Base-by-base conservation (phyloP, 2,888 invertebrate genomes). In the Seira sanloemensis region DNA sequence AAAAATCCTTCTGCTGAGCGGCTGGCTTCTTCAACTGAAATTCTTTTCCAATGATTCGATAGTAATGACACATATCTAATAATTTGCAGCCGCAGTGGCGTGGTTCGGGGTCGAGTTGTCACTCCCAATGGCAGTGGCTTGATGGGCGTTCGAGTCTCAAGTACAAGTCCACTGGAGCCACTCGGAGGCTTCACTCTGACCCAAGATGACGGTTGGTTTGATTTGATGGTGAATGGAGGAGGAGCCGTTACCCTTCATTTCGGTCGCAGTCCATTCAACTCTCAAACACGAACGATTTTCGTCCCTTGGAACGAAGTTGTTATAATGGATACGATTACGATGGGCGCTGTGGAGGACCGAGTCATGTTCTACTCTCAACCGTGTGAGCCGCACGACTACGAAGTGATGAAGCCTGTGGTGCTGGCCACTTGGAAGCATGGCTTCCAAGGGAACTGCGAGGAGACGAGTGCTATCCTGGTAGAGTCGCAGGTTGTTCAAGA, bases 151-250 rank as follows among this genome's bases (percentile, higher is more conserved):
- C 94, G 98, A 88, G 98, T 99, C 2, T 96, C 97, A 87, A 98
- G 98, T 65, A 96, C 96, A 79, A 96, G 96, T 2, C 96, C 97
- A n/a, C 93, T 97, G 69, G 89, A 89, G 72, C 88, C 88, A 9
- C 72, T 88, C 7, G 98, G 98, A 93, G 99, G 99, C 16, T 98
- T 98, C 92, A 99, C 99, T 0, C 92, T 97, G 82, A 97, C 97
- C 1, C 93, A 97, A 84, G 96, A 97, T 88, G 97, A 97, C 90
- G 97, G 97, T 72, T 97, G 97, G 97, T 99, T 99, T 92, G 99
- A 99, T 92, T 93, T 99, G 73, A 93, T 99, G 90, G 98, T 99
- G 18, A 99, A 99, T 91, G 99, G 99, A n/a, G 99, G 99, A 0
- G 98, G 98, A 0, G 97, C 98, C 0, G 97, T 99, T 1, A 97